Evolutionary conservation across 2,888 invertebrate species (phyloP).

Genomic region (Malacosoma neustria): DNA sequence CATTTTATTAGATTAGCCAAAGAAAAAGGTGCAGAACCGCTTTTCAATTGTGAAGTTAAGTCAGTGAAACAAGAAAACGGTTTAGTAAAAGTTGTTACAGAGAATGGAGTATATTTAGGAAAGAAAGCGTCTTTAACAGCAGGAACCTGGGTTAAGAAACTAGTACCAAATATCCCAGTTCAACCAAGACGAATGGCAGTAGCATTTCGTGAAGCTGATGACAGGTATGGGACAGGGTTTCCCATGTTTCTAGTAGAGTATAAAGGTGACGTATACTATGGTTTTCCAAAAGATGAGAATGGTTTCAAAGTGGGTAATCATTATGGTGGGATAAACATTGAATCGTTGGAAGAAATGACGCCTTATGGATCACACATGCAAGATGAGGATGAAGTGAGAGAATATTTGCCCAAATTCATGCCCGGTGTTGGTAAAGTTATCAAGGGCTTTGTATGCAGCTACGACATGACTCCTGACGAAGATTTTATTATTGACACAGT

Average conservation of each 20-base stretch:
- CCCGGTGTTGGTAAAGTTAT: not conserved
- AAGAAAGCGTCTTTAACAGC: slow-evolving; percentile 2
- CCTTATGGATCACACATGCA: not conserved
- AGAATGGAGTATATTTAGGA: slow-evolving; percentile 1
- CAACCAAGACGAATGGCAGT: slow-evolving; percentile 1
- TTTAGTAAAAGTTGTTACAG: slow-evolving; percentile 3
- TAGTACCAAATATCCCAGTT: slow-evolving; percentile 4
- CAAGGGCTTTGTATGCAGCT: slow-evolving; percentile 3
- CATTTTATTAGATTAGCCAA: slow-evolving; percentile 1
- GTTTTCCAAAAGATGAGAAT: slow-evolving; percentile 1
- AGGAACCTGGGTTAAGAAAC: slow-evolving; percentile 4
- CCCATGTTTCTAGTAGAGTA: slow-evolving; percentile 1
- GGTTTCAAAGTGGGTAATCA: slow-evolving; percentile 5
- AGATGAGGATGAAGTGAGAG: not conserved
- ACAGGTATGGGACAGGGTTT: not conserved
- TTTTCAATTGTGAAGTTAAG: slow-evolving; percentile 3
- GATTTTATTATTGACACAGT: slow-evolving; percentile 6
- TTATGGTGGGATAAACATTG: slow-evolving; percentile 1
- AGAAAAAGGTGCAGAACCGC: slow-evolving; percentile 1
- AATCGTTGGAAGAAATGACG: not conserved
- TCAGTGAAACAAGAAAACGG: slow-evolving; percentile 1
- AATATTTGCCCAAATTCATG: slow-evolving; percentile 1
- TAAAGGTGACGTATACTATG: not conserved
- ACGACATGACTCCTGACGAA: slow-evolving; percentile 6
- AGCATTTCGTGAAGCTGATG: slow-evolving; percentile 1